Evolutionary conservation across 2,888 invertebrate species (phyloP).

Genomic region (Branchipolynoe longqiensis): DNA sequence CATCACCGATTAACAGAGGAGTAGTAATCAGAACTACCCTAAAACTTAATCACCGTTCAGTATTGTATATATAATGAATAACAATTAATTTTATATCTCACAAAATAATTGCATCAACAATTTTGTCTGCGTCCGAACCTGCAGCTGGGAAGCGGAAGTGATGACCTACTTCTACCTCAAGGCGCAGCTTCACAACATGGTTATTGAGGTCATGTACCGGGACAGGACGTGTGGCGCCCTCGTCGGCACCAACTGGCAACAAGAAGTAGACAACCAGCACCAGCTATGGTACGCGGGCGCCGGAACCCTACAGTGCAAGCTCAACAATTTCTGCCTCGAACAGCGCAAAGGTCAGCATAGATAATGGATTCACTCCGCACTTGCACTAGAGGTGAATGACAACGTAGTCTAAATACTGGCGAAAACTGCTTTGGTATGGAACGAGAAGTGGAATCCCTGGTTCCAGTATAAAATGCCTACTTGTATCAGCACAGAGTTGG

Average conservation of each 20-base stretch:
- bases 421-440: no score
- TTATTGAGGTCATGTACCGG: constrained; percentile 31
- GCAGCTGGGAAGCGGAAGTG: not conserved
- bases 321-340: constrained; percentile 46
- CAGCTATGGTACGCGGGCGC: constrained; percentile 17
- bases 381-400: no score
- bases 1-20: no score
- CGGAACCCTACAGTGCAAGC: not conserved
- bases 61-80: not conserved
- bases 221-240: constrained; percentile 47
- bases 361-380: no score
- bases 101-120: not conserved
- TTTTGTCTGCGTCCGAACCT: not conserved
- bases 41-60: no score
- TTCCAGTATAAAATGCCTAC: no score
- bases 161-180: constrained; percentile 30
- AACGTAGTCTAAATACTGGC: no score
- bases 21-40: no score
- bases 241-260: constrained; percentile 30
- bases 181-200: constrained; percentile 36
- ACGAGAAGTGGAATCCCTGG: no score
- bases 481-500: no score
- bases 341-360: constrained; percentile 22
- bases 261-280: constrained; percentile 2
- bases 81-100: not conserved